Evolutionary conservation across 1,140 invertebrate genomes (phyloP).

Genomic region (Caenorhabditis brenneri): DNA sequence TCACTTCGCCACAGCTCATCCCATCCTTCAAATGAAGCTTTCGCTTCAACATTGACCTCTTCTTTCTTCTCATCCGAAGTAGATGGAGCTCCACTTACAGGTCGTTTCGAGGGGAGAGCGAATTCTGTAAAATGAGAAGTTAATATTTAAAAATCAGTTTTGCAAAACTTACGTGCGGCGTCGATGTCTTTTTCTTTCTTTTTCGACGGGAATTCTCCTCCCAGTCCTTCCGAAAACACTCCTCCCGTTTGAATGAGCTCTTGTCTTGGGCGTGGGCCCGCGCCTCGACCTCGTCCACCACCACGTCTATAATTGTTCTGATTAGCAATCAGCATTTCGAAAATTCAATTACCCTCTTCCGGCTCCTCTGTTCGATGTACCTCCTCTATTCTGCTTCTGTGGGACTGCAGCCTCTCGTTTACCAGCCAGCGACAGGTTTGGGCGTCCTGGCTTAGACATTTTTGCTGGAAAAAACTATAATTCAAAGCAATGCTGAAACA

Average conservation of each 20-base stretch:
- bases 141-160: background rate
- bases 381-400: background rate
- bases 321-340: background rate
- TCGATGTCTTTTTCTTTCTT: background rate
- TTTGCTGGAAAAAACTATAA: background rate
- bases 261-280: background rate
- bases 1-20: background rate
- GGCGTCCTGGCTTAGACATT: constrained; percentile 26
- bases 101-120: background rate
- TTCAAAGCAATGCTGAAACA: background rate
- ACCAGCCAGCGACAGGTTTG: constrained; percentile 18
- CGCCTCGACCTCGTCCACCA: background rate
- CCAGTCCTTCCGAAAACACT: constrained; percentile 3
- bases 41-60: background rate
- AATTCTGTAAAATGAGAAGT: background rate
- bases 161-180: background rate
- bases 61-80: background rate
- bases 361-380: background rate
- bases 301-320: background rate
- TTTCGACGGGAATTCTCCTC: background rate
- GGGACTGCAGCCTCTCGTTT: background rate
- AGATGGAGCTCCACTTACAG: background rate
- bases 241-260: constrained; percentile 8
- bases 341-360: background rate
- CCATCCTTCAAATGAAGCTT: constrained; percentile 15